These are phyloP conservation scores for Manis javanica DNA, from an alignment of 2,797 vertebrate genomes.

Conservation along the genomic window DNA sequence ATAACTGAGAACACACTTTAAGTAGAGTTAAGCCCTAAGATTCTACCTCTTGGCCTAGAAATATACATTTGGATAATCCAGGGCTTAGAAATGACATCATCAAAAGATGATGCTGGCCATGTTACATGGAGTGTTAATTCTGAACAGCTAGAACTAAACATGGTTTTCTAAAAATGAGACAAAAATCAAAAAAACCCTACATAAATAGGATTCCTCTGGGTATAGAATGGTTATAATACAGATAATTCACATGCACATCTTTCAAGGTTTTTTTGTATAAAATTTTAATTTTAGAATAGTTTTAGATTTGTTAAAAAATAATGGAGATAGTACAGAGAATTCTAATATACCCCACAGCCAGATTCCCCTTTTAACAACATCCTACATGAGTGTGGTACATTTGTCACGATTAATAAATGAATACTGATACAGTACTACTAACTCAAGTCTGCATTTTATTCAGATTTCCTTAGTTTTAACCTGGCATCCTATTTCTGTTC, in stretches of 20 bases:
- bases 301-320: neutral
- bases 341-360: neutral
- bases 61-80: neutral
- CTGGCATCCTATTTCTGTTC: neutral
- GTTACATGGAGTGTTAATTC: neutral
- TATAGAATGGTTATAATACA: neutral
- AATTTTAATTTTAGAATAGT: neutral
- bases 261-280: neutral
- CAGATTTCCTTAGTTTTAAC: neutral
- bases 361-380: neutral
- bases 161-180: neutral
- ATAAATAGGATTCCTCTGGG: neutral
- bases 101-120: neutral
- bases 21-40: neutral
- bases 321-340: neutral
- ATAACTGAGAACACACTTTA: neutral
- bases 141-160: neutral
- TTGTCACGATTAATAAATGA: neutral
- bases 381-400: neutral
- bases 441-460: neutral
- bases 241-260: neutral
- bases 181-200: neutral
- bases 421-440: neutral
- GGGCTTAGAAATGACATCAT: neutral
- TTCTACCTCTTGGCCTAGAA: slow-evolving; percentile 10